Evolutionary conservation across 2,888 invertebrate genomes (phyloP).

Genomic region (Steinernema hermaphroditum): DNA sequence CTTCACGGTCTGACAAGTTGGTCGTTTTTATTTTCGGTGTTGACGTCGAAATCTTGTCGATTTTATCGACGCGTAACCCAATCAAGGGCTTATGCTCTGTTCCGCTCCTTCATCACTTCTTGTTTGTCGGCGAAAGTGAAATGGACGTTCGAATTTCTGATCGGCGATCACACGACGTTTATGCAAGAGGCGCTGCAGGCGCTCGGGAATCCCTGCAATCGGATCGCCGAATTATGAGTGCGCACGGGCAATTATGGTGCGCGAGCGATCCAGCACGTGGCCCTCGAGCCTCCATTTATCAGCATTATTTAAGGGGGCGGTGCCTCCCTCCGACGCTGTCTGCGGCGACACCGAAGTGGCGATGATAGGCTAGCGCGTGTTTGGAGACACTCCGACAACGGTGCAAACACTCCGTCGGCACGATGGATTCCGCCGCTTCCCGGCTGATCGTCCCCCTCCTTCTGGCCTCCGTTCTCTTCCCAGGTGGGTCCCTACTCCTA

Average conservation of each 20-base stretch:
- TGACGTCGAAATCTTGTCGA: not conserved
- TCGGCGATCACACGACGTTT: not conserved
- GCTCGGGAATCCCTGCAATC: too few species aligned
- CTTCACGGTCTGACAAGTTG: not conserved
- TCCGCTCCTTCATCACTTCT: conserved; percentile 1
- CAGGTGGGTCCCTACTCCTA: not conserved
- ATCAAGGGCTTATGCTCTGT: conserved; percentile 9
- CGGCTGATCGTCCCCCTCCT: not conserved
- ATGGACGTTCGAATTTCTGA: not conserved
- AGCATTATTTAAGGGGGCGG: not conserved
- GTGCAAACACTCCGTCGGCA: conserved; percentile 16
- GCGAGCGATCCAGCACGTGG: not conserved
- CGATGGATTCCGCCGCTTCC: not conserved
- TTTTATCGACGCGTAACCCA: not conserved
- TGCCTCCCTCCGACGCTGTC: too few species aligned
- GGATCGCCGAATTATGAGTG: not conserved
- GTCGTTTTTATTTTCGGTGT: not conserved
- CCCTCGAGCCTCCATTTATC: not conserved
- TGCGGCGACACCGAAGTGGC: not conserved
- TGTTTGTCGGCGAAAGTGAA: not conserved
- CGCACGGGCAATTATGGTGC: not conserved
- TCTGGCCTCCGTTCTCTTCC: not conserved
- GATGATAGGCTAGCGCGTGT: not conserved
- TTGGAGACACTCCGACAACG: conserved; percentile 12
- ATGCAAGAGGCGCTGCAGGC: too few species aligned